Evolutionary conservation across 2,113 vertebrate species (phyloP).

Genomic region (Brachypodius melanocephalos): DNA sequence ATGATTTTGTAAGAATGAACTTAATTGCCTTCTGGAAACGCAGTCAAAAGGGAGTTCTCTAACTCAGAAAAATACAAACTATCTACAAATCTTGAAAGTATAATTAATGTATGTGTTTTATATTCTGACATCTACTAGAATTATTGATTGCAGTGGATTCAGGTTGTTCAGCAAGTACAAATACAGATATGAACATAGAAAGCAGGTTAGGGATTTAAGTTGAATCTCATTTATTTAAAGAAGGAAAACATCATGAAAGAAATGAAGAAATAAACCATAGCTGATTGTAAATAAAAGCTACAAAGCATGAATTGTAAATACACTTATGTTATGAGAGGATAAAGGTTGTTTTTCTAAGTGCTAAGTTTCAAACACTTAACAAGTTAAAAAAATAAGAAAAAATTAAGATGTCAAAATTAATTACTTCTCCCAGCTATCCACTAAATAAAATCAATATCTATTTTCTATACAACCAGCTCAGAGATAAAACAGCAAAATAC

Average conservation of each 20-base stretch:
- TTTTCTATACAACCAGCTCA: not conserved
- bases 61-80: not conserved
- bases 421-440: not conserved
- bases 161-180: not conserved
- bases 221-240: not conserved
- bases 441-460: slow-evolving; percentile 18
- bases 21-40: not conserved
- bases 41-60: not conserved
- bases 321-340: not conserved
- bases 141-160: not conserved
- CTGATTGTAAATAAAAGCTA: not conserved
- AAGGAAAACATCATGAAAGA: not conserved
- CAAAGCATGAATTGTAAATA: not conserved
- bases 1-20: not conserved
- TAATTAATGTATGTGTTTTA: not conserved
- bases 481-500: not conserved
- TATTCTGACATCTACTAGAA: not conserved
- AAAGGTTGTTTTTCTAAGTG: not conserved
- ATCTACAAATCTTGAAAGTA: not conserved
- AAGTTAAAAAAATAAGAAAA: not conserved
- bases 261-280: not conserved
- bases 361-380: not conserved
- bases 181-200: not conserved
- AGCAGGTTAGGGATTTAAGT: not conserved
- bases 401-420: slow-evolving; percentile 30